Evolutionary conservation across 2,113 vertebrate genomes (phyloP), one percentile per base, ranked within the genome.

Genomic region (Tachuris rubrigastra): DNA sequence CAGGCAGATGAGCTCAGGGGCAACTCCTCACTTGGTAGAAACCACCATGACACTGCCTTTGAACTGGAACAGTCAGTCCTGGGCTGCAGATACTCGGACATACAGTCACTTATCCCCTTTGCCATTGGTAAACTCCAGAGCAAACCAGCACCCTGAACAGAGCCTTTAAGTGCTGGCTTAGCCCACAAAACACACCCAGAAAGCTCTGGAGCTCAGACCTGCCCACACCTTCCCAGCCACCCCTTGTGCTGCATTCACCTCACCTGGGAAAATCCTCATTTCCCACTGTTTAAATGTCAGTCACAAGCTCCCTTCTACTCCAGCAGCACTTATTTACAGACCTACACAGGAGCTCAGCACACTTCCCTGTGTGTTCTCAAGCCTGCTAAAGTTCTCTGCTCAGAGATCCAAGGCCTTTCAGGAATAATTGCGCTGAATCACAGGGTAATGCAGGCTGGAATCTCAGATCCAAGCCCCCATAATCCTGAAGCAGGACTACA

Each of bases 211-310:
- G 17, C 13, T 20, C 31, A 39, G n/a, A 37, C 9, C 24, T 56
- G 37, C 65, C 71, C 42, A 44, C 31, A 35, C 6, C 21, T 24
- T 2, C 2, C 5, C n/a, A 30, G 42, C 14, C 35, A 58, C 37
- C 58, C 6, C 37, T 71, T 0, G 0, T 18, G 27, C 41, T 60
- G 41, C 16, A 18, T 18, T 52, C 2, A 3, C 14, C 46, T 49
- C 18, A 47, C 22, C 21, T 35, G 6, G 12, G 9, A 9, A 35
- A 3, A 5, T 6, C 28, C 50, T 16, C 27, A 28, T 52, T 78
- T 58, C 30, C 9, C 20, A 33, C 53, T 12, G 2, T 6, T 31
- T 60, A 27, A 30, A 58, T 2, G 2, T 3, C 46, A 46, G 30
- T 39, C 16, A 46, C 20, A 23, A 8, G 1, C 16, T 37, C 27